phyloP scores from a whole-genome alignment of 92 coral and sea anemone species.

The Diadumene lineata region DNA sequence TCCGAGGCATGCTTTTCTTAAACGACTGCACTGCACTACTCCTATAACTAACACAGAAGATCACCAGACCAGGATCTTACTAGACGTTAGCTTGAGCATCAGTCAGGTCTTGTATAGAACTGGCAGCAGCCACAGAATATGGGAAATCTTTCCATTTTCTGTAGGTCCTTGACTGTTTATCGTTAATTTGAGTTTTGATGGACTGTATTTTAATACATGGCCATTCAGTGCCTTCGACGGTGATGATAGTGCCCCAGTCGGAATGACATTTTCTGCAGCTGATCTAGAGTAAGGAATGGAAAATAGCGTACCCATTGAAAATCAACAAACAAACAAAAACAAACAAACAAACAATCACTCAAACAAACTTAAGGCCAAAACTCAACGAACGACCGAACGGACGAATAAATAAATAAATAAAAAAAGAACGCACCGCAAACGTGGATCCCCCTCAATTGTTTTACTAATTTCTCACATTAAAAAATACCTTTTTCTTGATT shows the following conservation, averaged over 20 bases:
- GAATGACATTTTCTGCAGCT: conserved; percentile 43
- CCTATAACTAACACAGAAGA: too few species aligned
- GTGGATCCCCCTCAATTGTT: not conserved
- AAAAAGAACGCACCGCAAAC: not conserved
- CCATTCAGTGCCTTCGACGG: conserved; percentile 33
- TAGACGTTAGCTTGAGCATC: not conserved
- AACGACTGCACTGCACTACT: too few species aligned
- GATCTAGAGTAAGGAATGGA: conserved; percentile 20
- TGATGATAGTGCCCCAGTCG: conserved; percentile 61
- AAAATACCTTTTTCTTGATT: conserved; percentile 21
- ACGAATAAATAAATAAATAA: not conserved
- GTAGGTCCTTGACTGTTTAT: conserved; percentile 25
- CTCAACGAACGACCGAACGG: not conserved
- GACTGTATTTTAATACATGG: conserved; percentile 50
- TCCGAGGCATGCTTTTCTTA: too few species aligned
- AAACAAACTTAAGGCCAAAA: conserved; percentile 6
- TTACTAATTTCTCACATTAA: not conserved
- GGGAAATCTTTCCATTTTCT: conserved; percentile 76
- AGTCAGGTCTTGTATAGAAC: conserved; percentile 6
- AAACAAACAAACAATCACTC: not conserved
- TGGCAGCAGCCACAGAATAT: conserved; percentile 44
- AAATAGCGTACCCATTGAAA: too few species aligned
- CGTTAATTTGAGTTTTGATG: conserved; percentile 36
- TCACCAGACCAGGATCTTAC: conserved; percentile 6
- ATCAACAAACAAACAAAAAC: not conserved